Evolutionary conservation across 2,888 invertebrate species (phyloP), one percentile per base, ranked within the genome.

Genomic region (Seladonia tumulorum): DNA sequence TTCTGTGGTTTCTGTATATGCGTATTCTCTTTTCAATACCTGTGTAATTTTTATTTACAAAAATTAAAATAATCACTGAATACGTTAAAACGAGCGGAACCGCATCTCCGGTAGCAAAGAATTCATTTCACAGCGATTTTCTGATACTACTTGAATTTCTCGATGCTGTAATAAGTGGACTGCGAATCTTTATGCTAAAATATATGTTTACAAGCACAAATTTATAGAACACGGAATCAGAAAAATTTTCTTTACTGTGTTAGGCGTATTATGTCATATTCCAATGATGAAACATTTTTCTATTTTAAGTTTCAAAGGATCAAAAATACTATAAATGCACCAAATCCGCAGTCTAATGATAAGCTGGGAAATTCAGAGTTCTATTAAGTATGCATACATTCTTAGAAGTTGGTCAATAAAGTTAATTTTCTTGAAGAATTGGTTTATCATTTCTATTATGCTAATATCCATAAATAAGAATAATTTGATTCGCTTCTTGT

Each of bases 401-500:
- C 53, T 75, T 70, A 60, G 53, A 76, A 66, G 49, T 68, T 63
- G 16, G 8, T 76, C 22, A 78, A 45, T 14, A 75, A 87, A 53
- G 78, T 57, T 60, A 60, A 53, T 66, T 29, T 29, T 42, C 39
- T 63, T 29, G 66, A 68, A 78, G n/a, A 75, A n/a, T 71, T 71
- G 57, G 47, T n/a, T 81, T 81, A 71, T 39, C 70, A 49, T 47
- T 71, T 76, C 63, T 80, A 85, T 83, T 78, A 87, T 76, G 74
- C 79, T 88, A 87, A 49, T 74, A 83, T 85, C 79, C 35, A 88
- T 89, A 85, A 89, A 90, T 84, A 83, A 86, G 72, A 81, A 82
- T 76, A 82, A 81, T 89, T 90, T 89, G 86, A 89, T 90, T 77
- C 42, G 18, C 25, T 79, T 76, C 77, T 57, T 70, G 79, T 53